Evolutionary conservation across 2,888 invertebrate species (phyloP).

Genomic region (Caenorhabditis sp.): DNA sequence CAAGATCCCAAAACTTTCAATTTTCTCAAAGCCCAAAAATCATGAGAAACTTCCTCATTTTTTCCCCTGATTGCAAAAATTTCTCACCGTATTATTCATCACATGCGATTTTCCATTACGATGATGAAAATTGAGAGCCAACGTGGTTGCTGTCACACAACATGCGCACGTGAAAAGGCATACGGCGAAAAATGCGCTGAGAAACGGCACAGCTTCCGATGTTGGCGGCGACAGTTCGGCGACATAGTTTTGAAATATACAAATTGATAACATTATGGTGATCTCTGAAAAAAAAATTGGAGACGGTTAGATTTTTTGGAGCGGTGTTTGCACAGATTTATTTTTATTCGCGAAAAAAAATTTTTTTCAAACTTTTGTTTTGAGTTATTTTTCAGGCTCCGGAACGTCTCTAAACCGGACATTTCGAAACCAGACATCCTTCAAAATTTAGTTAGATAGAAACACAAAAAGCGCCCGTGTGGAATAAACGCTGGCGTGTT

Average conservation of each 20-base stretch:
- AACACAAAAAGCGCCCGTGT: no score
- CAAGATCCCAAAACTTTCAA: no score
- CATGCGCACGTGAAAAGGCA: conserved; percentile 60
- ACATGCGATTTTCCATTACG: conserved; percentile 51
- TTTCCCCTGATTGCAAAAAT: no score
- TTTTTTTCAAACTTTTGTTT: no score
- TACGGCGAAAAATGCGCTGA: conserved; percentile 56
- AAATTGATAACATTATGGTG: conserved; percentile 63
- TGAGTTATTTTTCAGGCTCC: no score
- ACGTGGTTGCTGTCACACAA: conserved; percentile 54
- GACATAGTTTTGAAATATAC: conserved; percentile 64
- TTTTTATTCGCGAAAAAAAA: no score
- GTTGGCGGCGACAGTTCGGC: conserved; percentile 62
- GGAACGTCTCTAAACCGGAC: no score
- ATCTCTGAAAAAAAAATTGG: conserved; percentile 46
- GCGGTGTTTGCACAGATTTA: no score
- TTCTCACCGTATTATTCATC: conserved; percentile 50
- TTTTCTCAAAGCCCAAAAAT: no score
- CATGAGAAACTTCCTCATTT: neutral
- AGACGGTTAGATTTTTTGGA: conserved; percentile 2
- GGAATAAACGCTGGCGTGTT: no score
- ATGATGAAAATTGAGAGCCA: conserved; percentile 58
- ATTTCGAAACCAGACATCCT: no score
- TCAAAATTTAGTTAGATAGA: no score
- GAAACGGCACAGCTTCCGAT: conserved; percentile 58